Conservation (phyloP, 53 echinoderm and acorn worm species). For the Actinopyga echinites region DNA sequence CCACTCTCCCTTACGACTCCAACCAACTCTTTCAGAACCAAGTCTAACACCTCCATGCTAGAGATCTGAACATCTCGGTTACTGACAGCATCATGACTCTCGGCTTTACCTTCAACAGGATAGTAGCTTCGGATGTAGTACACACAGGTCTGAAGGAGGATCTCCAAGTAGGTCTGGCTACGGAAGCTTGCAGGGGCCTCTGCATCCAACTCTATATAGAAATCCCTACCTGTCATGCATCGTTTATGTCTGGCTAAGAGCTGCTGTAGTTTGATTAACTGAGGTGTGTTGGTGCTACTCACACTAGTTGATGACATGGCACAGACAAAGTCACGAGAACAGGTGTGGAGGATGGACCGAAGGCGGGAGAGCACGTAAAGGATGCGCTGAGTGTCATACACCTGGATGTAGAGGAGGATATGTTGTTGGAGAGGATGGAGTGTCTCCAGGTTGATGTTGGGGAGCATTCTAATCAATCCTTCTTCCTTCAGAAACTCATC, state of each 20-base stretch:
- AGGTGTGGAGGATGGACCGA: slow-evolving; percentile 80
- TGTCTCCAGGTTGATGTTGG: slow-evolving; percentile 70
- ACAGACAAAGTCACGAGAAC: slow-evolving; percentile 88
- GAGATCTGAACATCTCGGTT: slow-evolving; percentile 95
- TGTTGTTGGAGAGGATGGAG: slow-evolving; percentile 93
- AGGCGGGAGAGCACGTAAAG: slow-evolving; percentile 87
- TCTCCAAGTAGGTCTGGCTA: slow-evolving; percentile 94
- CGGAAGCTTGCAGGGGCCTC: slow-evolving; percentile 84
- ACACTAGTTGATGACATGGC: slow-evolving; percentile 97
- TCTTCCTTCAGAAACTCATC: background rate
- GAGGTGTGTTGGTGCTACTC: slow-evolving; percentile 98
- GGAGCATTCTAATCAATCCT: slow-evolving; percentile 56
- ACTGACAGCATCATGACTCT: slow-evolving; percentile 74
- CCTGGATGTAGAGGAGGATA: slow-evolving; percentile 94
- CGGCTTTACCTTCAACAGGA: slow-evolving; percentile 73
- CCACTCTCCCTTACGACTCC: slow-evolving; percentile 91
- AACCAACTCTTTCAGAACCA: slow-evolving; percentile 75
- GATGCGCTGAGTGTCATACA: slow-evolving; percentile 89
- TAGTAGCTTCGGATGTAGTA: slow-evolving; percentile 96
- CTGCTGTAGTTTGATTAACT: slow-evolving; percentile 91
- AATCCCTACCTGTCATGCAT: slow-evolving; percentile 89
- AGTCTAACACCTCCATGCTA: slow-evolving; percentile 90
- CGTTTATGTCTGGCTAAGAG: slow-evolving; percentile 88
- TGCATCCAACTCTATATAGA: slow-evolving; percentile 84
- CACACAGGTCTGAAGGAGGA: slow-evolving; percentile 86